Conservation (phyloP, 2,113 vertebrate species). For the Mirounga angustirostris region DNA sequence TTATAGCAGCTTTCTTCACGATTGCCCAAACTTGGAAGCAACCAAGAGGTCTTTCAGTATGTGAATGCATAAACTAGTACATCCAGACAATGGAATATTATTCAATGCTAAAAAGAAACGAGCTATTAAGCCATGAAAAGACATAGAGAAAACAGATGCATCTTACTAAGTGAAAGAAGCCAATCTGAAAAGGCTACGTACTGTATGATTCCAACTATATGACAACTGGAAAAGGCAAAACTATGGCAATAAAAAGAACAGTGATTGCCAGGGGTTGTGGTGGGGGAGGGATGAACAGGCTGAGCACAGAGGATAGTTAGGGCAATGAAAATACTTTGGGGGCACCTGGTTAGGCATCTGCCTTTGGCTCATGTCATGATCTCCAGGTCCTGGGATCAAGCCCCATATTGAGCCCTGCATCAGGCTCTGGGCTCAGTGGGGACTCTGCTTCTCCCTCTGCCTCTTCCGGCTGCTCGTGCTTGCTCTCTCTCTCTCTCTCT, state of each 20-base stretch:
- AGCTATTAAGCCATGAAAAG: neutral
- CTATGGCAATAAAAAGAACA: neutral
- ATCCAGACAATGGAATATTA: neutral
- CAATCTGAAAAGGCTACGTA: neutral
- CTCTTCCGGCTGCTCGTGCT: too few species aligned
- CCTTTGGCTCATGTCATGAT: too few species aligned
- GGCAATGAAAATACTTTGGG: neutral
- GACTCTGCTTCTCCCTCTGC: too few species aligned
- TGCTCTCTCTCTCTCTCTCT: too few species aligned
- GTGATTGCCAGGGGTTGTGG: neutral
- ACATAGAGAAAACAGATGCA: neutral
- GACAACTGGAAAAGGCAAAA: neutral
- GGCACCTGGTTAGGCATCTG: too few species aligned
- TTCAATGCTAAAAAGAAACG: neutral
- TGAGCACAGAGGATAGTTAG: neutral
- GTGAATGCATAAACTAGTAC: neutral
- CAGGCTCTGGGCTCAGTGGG: too few species aligned
- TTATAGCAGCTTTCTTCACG: neutral
- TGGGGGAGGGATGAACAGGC: neutral
- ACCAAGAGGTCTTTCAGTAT: neutral
- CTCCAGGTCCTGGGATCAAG: too few species aligned
- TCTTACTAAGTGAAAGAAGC: slow-evolving; percentile 24
- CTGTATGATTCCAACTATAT: neutral
- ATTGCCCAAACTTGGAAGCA: neutral
- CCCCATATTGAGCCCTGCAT: too few species aligned